Percentiles rank a stretch among this genome's conserved stretches.
Evolutionary conservation across 2,113 vertebrate species (phyloP).

Genomic region (Rissa tridactyla): DNA sequence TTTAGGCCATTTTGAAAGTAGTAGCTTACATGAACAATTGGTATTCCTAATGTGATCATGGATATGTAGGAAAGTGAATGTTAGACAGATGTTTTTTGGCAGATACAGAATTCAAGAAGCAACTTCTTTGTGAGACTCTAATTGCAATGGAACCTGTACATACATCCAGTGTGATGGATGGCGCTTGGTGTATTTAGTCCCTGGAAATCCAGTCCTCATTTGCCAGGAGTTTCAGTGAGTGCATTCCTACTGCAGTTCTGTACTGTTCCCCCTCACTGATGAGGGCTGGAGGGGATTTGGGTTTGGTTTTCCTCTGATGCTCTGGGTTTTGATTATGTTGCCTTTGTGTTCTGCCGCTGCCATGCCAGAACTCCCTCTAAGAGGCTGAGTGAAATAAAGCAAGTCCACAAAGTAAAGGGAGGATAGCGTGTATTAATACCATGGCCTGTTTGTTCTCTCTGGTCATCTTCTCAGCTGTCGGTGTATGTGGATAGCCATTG

Average conservation of each 20-base stretch:
- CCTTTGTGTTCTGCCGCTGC: background rate
- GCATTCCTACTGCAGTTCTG: background rate
- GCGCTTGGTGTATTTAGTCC: background rate
- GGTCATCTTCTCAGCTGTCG: background rate
- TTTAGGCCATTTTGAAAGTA: background rate
- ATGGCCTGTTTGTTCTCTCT: background rate
- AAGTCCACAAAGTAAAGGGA: background rate
- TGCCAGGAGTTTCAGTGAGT: background rate
- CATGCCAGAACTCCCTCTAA: background rate
- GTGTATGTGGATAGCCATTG: background rate
- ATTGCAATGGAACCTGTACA: background rate
- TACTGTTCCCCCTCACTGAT: background rate
- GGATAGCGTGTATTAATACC: background rate
- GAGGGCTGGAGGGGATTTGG: background rate
- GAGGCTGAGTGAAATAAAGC: background rate
- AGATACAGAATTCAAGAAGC: background rate
- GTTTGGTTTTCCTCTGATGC: background rate
- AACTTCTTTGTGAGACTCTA: background rate
- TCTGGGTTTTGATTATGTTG: background rate
- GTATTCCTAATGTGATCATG: background rate
- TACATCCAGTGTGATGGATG: background rate
- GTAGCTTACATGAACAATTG: background rate
- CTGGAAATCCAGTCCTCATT: background rate
- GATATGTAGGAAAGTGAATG: background rate
- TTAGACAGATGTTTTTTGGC: background rate